A percentile compares a stretch with the other conserved stretches of the same genome.
Conservation (phyloP, 1,140 invertebrate species). For the Brevipalpus yothersi region DNA sequence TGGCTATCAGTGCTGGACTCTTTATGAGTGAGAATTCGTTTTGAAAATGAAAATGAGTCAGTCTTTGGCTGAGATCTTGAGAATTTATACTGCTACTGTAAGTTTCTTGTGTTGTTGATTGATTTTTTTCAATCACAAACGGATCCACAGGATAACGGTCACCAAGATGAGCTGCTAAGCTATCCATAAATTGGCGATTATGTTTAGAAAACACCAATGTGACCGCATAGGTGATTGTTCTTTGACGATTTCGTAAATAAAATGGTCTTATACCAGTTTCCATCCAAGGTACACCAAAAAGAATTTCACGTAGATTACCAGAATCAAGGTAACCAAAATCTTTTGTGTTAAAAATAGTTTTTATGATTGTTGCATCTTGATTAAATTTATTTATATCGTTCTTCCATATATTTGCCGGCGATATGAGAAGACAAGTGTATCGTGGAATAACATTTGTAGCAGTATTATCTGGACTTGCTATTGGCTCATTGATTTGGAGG, state of each 20-base stretch:
- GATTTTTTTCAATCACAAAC: constrained; percentile 4
- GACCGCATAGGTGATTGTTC: constrained; percentile 65
- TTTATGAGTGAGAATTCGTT: constrained; percentile 63
- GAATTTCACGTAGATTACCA: constrained; percentile 36
- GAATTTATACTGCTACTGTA: not conserved
- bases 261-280: constrained; percentile 69
- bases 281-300: constrained; percentile 68
- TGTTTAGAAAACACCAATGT: constrained; percentile 42
- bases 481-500: constrained; percentile 45
- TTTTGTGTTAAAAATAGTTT: constrained; percentile 16
- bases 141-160: constrained; percentile 35
- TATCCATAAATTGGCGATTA: constrained; percentile 32
- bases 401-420: constrained; percentile 79
- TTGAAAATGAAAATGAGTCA: constrained; percentile 52
- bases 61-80: constrained; percentile 12
- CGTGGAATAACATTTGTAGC: constrained; percentile 38
- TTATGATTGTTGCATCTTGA: constrained; percentile 38
- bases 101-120: constrained; percentile 9
- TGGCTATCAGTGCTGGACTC: constrained; percentile 52
- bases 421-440: constrained; percentile 71
- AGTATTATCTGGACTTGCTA: constrained; percentile 4
- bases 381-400: constrained; percentile 29
- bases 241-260: constrained; percentile 47
- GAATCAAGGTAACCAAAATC: constrained; percentile 8
- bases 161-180: constrained; percentile 39